Percentiles rank a stretch among this genome's conserved stretches.
Evolutionary conservation across 1,140 invertebrate genomes (phyloP).

Genomic region (Drosophila saltans): DNA sequence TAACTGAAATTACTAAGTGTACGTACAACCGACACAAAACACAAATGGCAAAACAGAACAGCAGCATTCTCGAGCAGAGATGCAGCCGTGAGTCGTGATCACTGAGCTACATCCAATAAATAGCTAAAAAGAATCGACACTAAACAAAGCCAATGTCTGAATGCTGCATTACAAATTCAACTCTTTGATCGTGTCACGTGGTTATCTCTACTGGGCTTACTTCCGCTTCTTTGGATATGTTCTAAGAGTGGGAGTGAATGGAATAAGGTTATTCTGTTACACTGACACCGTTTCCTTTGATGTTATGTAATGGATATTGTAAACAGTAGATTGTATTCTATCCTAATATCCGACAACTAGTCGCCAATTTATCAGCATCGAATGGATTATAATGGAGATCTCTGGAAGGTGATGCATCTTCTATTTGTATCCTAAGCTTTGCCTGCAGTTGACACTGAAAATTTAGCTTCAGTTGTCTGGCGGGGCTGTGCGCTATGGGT

Average conservation of each 20-base stretch:
- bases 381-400: constrained; percentile 34
- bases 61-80: not conserved
- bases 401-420: constrained; percentile 41
- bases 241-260: constrained; percentile 13
- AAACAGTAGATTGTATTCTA: constrained; percentile 12
- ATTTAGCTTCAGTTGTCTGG: constrained; percentile 40
- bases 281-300: constrained; percentile 30
- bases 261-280: constrained; percentile 59
- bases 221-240: not conserved
- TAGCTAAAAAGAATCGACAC: too few species aligned
- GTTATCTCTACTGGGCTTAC: not conserved
- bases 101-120: not conserved
- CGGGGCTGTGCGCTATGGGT: not conserved
- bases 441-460: constrained; percentile 53
- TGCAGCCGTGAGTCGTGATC: not conserved
- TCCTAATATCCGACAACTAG: constrained; percentile 35
- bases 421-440: constrained; percentile 8
- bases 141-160: not conserved
- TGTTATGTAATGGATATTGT: constrained; percentile 51
- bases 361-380: constrained; percentile 45
- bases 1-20: constrained; percentile 44
- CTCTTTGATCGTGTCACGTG: constrained; percentile 5
- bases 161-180: not conserved
- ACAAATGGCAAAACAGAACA: constrained; percentile 14
- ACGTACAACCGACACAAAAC: constrained; percentile 21